These are phyloP conservation scores for Bufotes viridis DNA, from an alignment of 2,797 vertebrate genomes.

Conservation along the genomic window DNA sequence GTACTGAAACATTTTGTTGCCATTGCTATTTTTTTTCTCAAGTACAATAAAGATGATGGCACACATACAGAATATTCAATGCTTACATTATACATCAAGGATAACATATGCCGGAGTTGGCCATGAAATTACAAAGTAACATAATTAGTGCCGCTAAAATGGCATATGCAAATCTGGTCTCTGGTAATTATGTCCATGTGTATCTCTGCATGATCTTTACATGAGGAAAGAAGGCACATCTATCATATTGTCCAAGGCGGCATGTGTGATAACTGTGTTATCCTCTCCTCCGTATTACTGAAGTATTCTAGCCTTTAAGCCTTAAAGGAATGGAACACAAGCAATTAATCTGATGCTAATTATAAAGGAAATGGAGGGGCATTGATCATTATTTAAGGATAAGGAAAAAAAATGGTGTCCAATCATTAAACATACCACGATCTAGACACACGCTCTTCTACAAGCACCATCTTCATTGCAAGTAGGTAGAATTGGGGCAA, in stretches of 20 bases:
- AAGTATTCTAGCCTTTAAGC: neutral
- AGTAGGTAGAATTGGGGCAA: neutral
- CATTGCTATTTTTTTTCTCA: neutral
- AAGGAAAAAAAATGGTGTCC: neutral
- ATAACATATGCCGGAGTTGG: conserved; percentile 24
- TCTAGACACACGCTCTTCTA: neutral
- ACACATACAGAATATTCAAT: neutral
- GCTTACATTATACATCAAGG: conserved; percentile 21
- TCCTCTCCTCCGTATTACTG: neutral
- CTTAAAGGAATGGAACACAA: neutral
- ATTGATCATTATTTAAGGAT: neutral
- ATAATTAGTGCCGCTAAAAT: conserved; percentile 43
- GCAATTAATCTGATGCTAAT: neutral
- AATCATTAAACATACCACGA: neutral
- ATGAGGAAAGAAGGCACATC: conserved; percentile 40
- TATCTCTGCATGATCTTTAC: conserved; percentile 38
- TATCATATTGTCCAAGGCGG: conserved; percentile 41
- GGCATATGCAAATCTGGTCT: conserved; percentile 46
- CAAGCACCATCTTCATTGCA: neutral
- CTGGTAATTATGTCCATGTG: conserved; percentile 40
- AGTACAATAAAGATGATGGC: conserved; percentile 4
- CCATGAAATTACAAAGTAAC: conserved; percentile 43
- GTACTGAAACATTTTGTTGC: neutral
- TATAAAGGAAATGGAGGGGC: neutral
- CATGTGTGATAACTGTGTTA: conserved; percentile 45